Conservation (phyloP, 2,888 invertebrate species). For the Noctua janthe region DNA sequence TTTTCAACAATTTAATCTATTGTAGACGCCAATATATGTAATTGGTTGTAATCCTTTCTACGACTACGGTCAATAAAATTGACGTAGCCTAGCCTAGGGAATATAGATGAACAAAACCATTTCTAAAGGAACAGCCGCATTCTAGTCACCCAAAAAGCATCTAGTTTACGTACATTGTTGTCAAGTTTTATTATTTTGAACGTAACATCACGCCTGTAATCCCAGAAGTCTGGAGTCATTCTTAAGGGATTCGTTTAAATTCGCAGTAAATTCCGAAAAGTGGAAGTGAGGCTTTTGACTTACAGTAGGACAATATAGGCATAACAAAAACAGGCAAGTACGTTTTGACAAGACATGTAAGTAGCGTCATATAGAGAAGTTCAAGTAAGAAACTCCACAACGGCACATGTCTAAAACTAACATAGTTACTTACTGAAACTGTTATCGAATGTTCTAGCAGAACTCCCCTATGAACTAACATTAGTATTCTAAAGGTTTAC, state of each 20-base stretch:
- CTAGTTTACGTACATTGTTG: not conserved
- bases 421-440: slow-evolving; percentile 24
- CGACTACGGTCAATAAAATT: slow-evolving; percentile 8
- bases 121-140: not conserved
- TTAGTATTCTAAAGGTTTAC: slow-evolving; percentile 53
- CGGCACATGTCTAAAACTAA: slow-evolving; percentile 31
- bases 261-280: too few relatives aligned
- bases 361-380: not conserved
- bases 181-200: too few relatives aligned
- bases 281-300: not conserved
- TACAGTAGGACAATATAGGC: not conserved
- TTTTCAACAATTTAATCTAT: not conserved
- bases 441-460: slow-evolving; percentile 39
- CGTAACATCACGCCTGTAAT: too few relatives aligned
- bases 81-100: not conserved
- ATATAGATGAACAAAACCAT: not conserved
- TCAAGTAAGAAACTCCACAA: slow-evolving; percentile 15
- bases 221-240: too few relatives aligned
- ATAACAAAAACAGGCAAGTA: not conserved
- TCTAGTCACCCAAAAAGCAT: not conserved
- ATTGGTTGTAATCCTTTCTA: not conserved
- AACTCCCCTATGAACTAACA: slow-evolving; percentile 45
- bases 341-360: not conserved
- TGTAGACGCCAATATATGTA: too few relatives aligned
- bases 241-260: too few relatives aligned